Evolutionary conservation across 2,888 invertebrate species (phyloP), one percentile per base, ranked within the genome.

Genomic region (Abrostola triplasia): DNA sequence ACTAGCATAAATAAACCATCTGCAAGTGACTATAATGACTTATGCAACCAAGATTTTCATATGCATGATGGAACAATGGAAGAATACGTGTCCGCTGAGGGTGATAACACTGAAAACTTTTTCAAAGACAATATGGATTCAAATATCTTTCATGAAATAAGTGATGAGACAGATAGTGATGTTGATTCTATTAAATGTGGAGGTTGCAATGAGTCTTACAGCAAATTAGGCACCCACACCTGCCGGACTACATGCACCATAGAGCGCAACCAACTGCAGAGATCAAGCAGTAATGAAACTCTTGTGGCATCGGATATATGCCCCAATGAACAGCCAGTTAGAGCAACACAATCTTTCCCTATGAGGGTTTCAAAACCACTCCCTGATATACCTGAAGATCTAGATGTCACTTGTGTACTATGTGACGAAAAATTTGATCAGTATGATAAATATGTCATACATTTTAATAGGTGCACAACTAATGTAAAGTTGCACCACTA

Each of bases 131-230:
- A 77, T 5, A 61, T 70, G 42, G 73, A 75, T 24, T 73, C 53
- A 74, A 81, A 70, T 74, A 69, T 66, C n/a, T 65, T 73, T 37
- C 85, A 87, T 69, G 92, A 92, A 80, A 88, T 84, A 44, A 94
- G 93, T 80, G 94, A 93, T 80, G 94, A 94, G 67, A 94, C 94
- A 50, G 94, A 94, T 59, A 94, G 93, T 83, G 94, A 94, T 75
- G 88, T 93, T 68, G 93, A 94, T 71, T 94, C 94, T 1, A 86
- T 94, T 2, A 93, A 92, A 79, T 94, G 94, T 87, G 92, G 90
- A 6, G 92, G 90, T 59, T 94, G 94, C 66, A 92, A 88, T 80
- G 85, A 93, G 70, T 88, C 92, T 1, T 90, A 94, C 55, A 90
- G 89, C 63, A 90, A 89, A 60, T 80, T 87, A 42, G 93, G 93